Conservation (phyloP, 1,140 invertebrate species). For the Arctopsyche grandis region DNA sequence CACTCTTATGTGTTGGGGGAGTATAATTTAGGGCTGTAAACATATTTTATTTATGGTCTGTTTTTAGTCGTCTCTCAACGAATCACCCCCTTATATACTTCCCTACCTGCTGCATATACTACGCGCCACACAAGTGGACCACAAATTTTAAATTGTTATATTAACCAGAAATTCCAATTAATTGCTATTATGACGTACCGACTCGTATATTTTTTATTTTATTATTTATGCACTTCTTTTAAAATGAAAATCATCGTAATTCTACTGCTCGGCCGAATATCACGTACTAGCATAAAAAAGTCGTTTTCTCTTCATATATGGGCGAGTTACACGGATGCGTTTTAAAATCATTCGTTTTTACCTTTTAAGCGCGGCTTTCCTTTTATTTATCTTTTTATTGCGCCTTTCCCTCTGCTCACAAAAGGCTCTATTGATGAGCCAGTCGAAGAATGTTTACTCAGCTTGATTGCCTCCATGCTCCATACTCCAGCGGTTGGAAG, state of each 20-base stretch:
- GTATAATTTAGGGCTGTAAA: slow-evolving; percentile 54
- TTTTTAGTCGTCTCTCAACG: slow-evolving; percentile 8
- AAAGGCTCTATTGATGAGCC: neutral
- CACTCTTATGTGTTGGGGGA: slow-evolving; percentile 29
- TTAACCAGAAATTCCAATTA: neutral
- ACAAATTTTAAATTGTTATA: neutral
- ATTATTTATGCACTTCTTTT: too few species aligned
- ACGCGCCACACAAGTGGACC: neutral
- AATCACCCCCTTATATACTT: neutral
- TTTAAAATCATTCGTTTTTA: too few species aligned
- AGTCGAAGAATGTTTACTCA: slow-evolving; percentile 29
- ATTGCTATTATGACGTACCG: too few species aligned
- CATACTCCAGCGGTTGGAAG: neutral
- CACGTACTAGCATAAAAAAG: too few species aligned
- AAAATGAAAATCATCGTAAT: too few species aligned
- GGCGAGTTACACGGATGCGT: too few species aligned
- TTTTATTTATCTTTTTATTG: too few species aligned
- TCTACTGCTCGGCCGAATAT: too few species aligned
- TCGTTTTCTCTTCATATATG: too few species aligned
- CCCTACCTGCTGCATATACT: slow-evolving; percentile 13
- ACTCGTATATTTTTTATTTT: too few species aligned
- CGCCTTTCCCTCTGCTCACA: neutral
- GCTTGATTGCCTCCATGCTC: slow-evolving; percentile 40
- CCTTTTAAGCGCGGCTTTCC: too few species aligned
- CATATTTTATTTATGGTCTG: slow-evolving; percentile 46